Percentiles rank a stretch among this genome's conserved stretches.
Conservation (phyloP, 2,797 vertebrate genomes). For the Channallabes apus region DNA sequence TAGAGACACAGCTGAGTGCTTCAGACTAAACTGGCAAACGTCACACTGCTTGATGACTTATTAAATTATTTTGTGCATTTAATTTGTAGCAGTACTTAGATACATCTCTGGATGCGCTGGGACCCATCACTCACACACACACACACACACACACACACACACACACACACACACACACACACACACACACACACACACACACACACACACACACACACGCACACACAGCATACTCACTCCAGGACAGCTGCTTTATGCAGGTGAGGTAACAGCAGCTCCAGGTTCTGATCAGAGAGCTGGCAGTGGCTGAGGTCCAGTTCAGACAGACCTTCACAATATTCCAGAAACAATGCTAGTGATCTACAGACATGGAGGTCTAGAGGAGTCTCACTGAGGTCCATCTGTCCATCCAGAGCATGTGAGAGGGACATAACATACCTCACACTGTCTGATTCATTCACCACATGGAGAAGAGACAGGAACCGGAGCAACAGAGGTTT, state of each 20-base stretch:
- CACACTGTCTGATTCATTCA: no score
- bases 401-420: conserved; percentile 53
- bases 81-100: no score
- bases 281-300: conserved; percentile 57
- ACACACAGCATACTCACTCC: conserved; percentile 28
- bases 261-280: conserved; percentile 53
- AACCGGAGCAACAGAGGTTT: conserved; percentile 36
- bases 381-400: conserved; percentile 65
- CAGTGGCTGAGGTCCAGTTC: conserved; percentile 70
- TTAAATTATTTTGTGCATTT: no score
- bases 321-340: conserved; percentile 57
- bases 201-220: no score
- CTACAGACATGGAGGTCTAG: conserved; percentile 55
- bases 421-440: conserved; percentile 49
- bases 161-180: no score
- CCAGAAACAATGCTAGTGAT: conserved; percentile 59
- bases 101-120: no score
- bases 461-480: conserved; percentile 47
- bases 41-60: no score
- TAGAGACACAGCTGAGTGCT: no score
- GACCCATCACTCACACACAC: no score
- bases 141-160: no score
- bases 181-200: no score
- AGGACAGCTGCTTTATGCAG: conserved; percentile 64
- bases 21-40: no score